These are phyloP conservation scores for Cettia cetti DNA, from an alignment of 2,113 vertebrate species.

Conservation along the genomic window DNA sequence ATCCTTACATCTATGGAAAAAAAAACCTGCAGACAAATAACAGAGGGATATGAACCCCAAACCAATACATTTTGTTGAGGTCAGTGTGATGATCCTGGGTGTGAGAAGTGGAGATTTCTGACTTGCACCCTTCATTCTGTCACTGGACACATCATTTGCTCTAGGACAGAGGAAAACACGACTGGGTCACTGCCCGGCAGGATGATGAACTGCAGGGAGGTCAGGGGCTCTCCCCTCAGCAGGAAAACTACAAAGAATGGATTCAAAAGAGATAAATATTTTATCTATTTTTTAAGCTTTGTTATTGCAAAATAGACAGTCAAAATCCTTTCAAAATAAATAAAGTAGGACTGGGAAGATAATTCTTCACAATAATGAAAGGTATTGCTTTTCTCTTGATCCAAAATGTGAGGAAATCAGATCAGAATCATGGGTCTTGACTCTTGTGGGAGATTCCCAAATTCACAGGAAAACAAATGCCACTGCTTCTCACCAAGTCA, in stretches of 20 bases:
- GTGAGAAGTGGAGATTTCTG: neutral
- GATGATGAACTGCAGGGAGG: neutral
- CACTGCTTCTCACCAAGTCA: neutral
- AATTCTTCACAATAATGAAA: neutral
- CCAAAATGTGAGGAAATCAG: neutral
- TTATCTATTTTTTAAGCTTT: neutral
- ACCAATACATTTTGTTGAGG: neutral
- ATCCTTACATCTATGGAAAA: neutral
- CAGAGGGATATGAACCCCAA: neutral
- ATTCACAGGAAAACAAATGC: neutral
- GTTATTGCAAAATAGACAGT: neutral
- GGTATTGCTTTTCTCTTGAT: neutral
- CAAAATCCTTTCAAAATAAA: neutral
- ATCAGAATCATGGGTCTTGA: neutral
- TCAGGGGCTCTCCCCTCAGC: neutral
- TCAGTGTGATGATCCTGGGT: neutral
- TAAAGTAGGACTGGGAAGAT: neutral
- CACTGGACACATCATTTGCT: neutral
- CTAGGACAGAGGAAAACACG: fast-evolving
- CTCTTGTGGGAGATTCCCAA: neutral
- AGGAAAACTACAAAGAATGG: neutral
- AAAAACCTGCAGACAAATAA: neutral
- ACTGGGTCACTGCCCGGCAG: neutral
- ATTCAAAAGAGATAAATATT: neutral
- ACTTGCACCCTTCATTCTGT: neutral